phyloP scores from a whole-genome alignment of 1,140 invertebrate species.

The Pseudomyrmex pallidus region DNA sequence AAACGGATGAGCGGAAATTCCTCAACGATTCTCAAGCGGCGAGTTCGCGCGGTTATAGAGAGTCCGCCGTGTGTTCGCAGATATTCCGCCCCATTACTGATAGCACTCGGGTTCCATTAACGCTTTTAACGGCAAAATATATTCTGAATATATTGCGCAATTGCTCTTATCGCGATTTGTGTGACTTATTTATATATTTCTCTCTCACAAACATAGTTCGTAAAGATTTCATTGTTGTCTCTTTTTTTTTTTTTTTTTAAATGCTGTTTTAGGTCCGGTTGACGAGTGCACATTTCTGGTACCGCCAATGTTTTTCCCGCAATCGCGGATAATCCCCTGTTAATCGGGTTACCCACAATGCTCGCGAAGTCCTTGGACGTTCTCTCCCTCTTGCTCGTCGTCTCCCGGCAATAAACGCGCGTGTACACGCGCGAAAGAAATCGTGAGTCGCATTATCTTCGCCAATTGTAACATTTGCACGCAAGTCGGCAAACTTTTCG shows the following conservation, averaged over 20 bases:
- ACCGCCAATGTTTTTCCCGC: background rate
- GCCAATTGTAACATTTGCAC: constrained; percentile 61
- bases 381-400: constrained; percentile 1
- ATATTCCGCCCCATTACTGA: constrained; percentile 11
- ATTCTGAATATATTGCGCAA: background rate
- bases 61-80: background rate
- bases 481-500: constrained; percentile 65
- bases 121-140: constrained; percentile 25
- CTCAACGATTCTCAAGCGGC: background rate
- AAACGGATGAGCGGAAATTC: background rate
- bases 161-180: background rate
- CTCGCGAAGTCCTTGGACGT: background rate
- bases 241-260: background rate
- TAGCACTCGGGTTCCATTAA: constrained; percentile 17
- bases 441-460: constrained; percentile 41
- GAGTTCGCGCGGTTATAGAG: background rate
- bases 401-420: constrained; percentile 27
- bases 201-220: too few species aligned
- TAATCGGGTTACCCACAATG: background rate
- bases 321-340: background rate
- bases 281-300: too few species aligned
- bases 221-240: background rate
- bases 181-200: constrained; percentile 10
- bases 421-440: constrained; percentile 20
- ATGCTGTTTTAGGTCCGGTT: too few species aligned